Conservation (phyloP, 1,140 invertebrate species). For the Dufourea novaeangliae region DNA sequence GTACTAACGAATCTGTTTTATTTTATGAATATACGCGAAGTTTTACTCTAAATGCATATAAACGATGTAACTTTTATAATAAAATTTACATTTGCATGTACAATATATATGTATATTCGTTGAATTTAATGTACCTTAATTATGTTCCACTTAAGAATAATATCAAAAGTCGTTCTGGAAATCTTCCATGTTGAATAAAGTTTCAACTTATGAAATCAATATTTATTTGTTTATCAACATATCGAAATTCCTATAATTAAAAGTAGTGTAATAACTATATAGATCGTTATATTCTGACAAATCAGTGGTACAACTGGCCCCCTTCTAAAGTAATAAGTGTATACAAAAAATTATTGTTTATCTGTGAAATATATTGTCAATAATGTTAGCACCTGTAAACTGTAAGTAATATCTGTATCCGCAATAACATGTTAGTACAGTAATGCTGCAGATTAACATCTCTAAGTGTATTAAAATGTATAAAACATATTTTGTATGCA, state of each 20-base stretch:
- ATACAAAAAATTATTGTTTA: neutral
- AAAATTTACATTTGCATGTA: constrained; percentile 3
- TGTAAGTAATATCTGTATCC: no score
- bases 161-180: neutral
- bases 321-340: no score
- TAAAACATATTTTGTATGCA: constrained; percentile 14
- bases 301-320: no score
- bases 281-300: no score
- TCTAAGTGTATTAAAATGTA: constrained; percentile 3
- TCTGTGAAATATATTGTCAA: neutral
- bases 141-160: neutral
- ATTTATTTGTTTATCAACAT: constrained; percentile 19
- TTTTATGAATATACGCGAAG: neutral
- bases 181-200: neutral
- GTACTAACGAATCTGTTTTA: neutral
- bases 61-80: constrained; percentile 1
- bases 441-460: constrained; percentile 5
- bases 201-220: constrained; percentile 1
- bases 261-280: neutral
- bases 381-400: neutral
- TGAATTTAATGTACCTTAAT: neutral
- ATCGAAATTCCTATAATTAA: neutral
- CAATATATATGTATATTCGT: neutral
- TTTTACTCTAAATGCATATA: neutral
- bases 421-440: neutral